Evolutionary conservation across 2,797 vertebrate genomes (phyloP), one percentile per base, ranked within the genome.

Genomic region (Hapalemur alaotrensis): DNA sequence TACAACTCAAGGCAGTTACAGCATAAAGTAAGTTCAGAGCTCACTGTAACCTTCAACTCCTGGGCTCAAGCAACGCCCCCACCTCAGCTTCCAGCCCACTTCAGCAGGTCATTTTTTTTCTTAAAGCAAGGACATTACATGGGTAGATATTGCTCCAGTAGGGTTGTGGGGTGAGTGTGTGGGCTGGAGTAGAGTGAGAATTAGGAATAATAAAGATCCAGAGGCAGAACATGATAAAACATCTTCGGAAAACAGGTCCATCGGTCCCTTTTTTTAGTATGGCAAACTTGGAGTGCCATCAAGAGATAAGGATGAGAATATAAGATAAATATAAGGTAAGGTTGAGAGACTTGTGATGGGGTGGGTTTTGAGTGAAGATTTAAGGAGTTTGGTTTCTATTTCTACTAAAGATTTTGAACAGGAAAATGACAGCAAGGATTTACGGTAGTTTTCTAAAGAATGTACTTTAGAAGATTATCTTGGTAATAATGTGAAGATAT

Each of bases 391-490:
- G 38, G 7, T 25, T 87, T 76, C 90, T 70, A 52, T 95, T 41
- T 65, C 52, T 75, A 65, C n/a, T 75, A 43, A 92, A 80, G 54
- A 84, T 63, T 91, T 94, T 89, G 81, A 92, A 61, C 15, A 63
- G 57, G 54, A 73, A 46, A 72, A 41, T 84, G 76, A 87, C 2
- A 54, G 11, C 18, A 81, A 67, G n/a, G 59, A 92, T 78, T 15
- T 35, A 72, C 22, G 48, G 30, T 57, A 80, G n/a, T 85, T 57
- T 75, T 70, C 25, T 80, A 95, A 81, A 67, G 41, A 52, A 92
- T 78, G 15, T 35, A 67, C 17, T 57, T 93, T 50, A 61, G 57
- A 81, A 86, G 28, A 67, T 86, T 84, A 79, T 70, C 48, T 23
- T 41, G 63, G 54, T 75, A 78, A 59, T 54, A 72, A 8, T 69